These are phyloP conservation scores for Tringa solitaria DNA, from an alignment of 2,113 vertebrate genomes.

Conservation along the genomic window DNA sequence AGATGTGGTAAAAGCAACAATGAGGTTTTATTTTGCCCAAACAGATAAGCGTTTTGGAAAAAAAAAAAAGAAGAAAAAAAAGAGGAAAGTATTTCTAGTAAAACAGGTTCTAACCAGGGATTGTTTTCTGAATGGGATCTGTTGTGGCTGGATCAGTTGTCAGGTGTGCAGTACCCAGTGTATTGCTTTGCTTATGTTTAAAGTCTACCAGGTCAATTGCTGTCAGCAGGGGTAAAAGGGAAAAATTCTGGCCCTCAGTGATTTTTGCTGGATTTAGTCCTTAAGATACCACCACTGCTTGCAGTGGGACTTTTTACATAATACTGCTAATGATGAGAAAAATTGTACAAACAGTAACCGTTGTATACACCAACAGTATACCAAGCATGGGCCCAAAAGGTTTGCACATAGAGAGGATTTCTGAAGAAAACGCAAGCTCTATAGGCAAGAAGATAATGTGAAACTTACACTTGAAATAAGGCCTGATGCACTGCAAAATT, in stretches of 20 bases:
- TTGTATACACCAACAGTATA: background rate
- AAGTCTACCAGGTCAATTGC: background rate
- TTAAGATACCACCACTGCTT: background rate
- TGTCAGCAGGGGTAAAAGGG: background rate
- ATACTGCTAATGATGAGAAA: background rate
- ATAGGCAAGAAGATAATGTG: slow-evolving; percentile 15
- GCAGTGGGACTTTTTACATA: background rate
- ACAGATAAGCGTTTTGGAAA: background rate
- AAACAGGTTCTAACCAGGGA: background rate
- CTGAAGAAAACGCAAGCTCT: background rate
- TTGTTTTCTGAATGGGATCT: background rate
- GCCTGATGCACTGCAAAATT: slow-evolving; percentile 52
- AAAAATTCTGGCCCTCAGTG: background rate
- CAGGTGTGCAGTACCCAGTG: background rate
- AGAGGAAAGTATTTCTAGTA: background rate
- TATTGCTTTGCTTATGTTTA: background rate
- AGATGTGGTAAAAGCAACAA: background rate
- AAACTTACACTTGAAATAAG: slow-evolving; percentile 46
- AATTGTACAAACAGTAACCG: background rate
- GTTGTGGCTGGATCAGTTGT: background rate
- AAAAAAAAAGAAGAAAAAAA: background rate
- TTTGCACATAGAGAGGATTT: background rate
- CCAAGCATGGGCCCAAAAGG: background rate
- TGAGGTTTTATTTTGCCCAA: background rate
- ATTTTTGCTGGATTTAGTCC: background rate